A percentile compares a stretch with the other conserved stretches of the same genome.
Conservation (phyloP, 1,140 invertebrate genomes). For the Nasonia giraulti region DNA sequence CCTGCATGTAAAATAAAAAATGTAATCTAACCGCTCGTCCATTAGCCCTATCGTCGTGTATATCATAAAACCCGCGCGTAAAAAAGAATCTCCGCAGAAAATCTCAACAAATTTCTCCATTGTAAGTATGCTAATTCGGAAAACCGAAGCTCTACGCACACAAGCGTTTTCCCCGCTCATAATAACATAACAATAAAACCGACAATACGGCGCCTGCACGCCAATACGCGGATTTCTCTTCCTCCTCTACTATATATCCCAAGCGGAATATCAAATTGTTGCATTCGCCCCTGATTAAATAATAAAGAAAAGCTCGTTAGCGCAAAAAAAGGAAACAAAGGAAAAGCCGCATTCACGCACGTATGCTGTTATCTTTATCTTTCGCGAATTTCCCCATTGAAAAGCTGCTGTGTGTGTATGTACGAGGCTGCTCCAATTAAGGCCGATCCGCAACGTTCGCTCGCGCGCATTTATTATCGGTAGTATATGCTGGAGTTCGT, state of each 20-base stretch:
- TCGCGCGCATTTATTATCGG: not conserved
- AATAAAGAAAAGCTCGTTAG: slow-evolving; percentile 31
- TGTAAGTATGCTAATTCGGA: slow-evolving; percentile 24
- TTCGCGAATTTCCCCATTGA: slow-evolving; percentile 31
- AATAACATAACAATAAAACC: not conserved
- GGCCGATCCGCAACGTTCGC: slow-evolving; percentile 2
- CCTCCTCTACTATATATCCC: not conserved
- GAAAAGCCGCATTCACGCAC: not conserved
- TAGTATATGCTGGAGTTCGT: not conserved
- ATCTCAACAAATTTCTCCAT: slow-evolving; percentile 24
- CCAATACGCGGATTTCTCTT: not conserved
- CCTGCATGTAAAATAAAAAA: not conserved
- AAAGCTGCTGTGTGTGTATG: not conserved
- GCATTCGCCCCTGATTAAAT: slow-evolving; percentile 1
- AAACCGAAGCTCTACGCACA: not conserved
- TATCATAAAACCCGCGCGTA: not conserved
- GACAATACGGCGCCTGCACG: not conserved
- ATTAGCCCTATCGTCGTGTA: not conserved
- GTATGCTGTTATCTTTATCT: not conserved
- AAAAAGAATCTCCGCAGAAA: slow-evolving; percentile 3
- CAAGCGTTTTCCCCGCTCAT: not conserved
- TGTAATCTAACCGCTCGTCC: not conserved
- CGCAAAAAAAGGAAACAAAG: not conserved
- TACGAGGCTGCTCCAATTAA: slow-evolving; percentile 29
- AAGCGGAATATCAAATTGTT: not conserved